Evolutionary conservation across 1,140 invertebrate species (phyloP), one percentile per base, ranked within the genome.

Genomic region (Anastatus disparis): DNA sequence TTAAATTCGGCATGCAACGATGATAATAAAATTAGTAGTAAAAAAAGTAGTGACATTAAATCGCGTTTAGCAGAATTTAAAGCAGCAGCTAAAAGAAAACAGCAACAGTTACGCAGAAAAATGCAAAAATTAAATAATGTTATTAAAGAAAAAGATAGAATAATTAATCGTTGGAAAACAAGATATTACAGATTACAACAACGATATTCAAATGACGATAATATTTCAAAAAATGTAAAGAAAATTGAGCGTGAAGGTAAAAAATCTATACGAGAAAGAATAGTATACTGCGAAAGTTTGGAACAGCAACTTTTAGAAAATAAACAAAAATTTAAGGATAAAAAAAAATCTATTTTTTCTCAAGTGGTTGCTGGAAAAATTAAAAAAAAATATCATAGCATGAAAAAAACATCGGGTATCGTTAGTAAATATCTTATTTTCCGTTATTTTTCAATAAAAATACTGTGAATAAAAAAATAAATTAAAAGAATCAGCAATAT

Each of bases 361-460:
- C 20, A 26, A 53, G 3, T 53, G 6, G 24, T 24, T 53, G 3
- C 20, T 53, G 20, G 20, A 3, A 4, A 27, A 53, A 53, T 22
- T 26, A 26, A 3, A 6, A 59, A 61, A 61, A 69, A 61, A 29
- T 61, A 59, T 50, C 38, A 44, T 35, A 10, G 31, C 31, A 35
- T 35, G 4, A 35, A 35, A 35, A 35, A 35, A 35, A 35, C 31
- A 6, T 35, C 31, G 10, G 4, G 31, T 10, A 35, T 4, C 10
- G 31, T 10, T 35, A 46, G 35, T 35, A 20, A 58, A 55, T 42
- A 42, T 46, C n/a, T 7, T n/a, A 46, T 8, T 8, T 8, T 46
- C 15, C 3, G 4, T 8, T 46, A 46, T 20, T 46, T 15, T 46
- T 46, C 15, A 8, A n/a, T 4, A 46, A 46, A 6, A 46, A 8